Percentiles rank a stretch among this genome's conserved stretches.
Evolutionary conservation across 2,113 vertebrate genomes (phyloP).

Genomic region (Vulpes vulpes): DNA sequence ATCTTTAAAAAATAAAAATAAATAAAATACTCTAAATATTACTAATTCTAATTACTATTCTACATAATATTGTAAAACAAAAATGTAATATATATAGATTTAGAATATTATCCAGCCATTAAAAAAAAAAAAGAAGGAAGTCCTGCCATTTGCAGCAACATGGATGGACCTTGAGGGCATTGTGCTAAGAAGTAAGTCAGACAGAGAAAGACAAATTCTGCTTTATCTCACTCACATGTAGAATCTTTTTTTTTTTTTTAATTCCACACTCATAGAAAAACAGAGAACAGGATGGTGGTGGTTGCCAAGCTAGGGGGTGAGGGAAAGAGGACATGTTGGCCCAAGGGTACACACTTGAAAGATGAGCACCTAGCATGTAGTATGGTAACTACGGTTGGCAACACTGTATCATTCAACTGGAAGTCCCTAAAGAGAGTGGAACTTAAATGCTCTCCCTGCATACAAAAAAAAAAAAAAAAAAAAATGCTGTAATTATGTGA

Average conservation of each 20-base stretch:
- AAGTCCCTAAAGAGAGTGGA: neutral
- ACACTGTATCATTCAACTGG: neutral
- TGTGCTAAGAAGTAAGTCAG: neutral
- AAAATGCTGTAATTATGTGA: neutral
- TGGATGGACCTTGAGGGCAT: neutral
- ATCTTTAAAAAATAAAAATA: no score
- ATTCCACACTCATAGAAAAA: neutral
- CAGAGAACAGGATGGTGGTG: neutral
- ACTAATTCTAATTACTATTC: neutral
- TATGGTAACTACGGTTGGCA: neutral
- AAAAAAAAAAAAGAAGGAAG: neutral
- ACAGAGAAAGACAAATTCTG: neutral
- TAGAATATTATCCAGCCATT: neutral
- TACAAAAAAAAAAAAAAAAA: neutral
- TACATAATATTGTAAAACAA: neutral
- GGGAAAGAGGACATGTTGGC: neutral
- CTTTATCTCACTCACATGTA: neutral
- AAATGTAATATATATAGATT: neutral
- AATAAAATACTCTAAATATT: neutral
- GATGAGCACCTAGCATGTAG: neutral
- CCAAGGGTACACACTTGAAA: neutral
- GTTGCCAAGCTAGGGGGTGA: neutral
- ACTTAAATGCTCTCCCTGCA: neutral
- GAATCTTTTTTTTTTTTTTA: neutral
- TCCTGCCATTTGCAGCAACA: neutral